A percentile compares a stretch with the other conserved stretches of the same genome.
These are phyloP conservation scores for Sarcophaga variegata DNA, from an alignment of 2,888 invertebrate genomes.

Conservation along the genomic window DNA sequence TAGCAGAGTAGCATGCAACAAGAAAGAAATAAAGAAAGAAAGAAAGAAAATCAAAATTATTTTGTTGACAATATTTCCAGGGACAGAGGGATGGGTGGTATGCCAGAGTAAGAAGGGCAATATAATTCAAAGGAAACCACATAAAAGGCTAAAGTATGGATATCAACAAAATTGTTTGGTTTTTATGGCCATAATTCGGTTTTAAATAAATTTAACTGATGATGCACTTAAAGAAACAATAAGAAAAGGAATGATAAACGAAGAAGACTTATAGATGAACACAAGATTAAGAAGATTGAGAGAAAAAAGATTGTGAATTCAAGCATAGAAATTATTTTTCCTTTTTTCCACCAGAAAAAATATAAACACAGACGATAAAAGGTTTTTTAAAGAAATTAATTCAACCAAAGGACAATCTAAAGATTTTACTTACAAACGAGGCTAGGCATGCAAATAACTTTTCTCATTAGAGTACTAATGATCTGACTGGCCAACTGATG, in stretches of 20 bases:
- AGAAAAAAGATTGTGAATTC: neutral
- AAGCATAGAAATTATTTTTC: neutral
- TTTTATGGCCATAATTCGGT: constrained; percentile 8
- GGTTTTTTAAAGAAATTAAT: too few species aligned
- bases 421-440: too few species aligned
- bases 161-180: constrained; percentile 30
- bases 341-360: too few species aligned
- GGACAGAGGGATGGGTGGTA: neutral
- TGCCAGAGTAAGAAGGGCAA: neutral
- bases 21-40: neutral
- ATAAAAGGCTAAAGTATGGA: constrained; percentile 13
- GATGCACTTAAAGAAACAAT: constrained; percentile 3
- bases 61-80: neutral
- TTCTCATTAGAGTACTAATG: too few species aligned
- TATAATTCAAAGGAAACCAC: constrained; percentile 4
- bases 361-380: too few species aligned
- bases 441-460: too few species aligned
- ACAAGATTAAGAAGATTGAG: neutral
- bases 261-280: neutral
- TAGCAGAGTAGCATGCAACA: constrained; percentile 16
- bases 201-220: constrained; percentile 17
- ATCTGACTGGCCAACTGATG: too few species aligned
- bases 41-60: neutral
- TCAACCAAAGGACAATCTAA: too few species aligned
- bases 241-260: neutral